phyloP scores from a whole-genome alignment of 2,113 vertebrate genomes.

The Microcebus ravelobensis region DNA sequence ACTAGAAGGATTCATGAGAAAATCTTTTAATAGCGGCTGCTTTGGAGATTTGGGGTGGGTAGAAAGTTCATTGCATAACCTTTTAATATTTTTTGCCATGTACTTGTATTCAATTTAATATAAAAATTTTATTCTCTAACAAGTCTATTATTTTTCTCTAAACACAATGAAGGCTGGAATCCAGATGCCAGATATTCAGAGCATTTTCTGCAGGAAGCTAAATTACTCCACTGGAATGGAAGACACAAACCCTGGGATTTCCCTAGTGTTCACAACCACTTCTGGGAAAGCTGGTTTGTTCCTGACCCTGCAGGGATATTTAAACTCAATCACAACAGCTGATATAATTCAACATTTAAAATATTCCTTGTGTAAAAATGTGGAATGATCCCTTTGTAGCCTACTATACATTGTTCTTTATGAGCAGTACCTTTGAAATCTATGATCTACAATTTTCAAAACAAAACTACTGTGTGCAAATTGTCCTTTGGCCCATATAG shows the following conservation, averaged over 20 bases:
- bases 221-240: constrained; percentile 97
- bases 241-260: constrained; percentile 96
- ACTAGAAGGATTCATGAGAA: background rate
- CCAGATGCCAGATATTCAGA: constrained; percentile 91
- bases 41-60: background rate
- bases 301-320: constrained; percentile 94
- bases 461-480: background rate
- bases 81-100: background rate
- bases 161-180: constrained; percentile 91
- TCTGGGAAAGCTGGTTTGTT: constrained; percentile 98
- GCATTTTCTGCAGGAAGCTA: constrained; percentile 91
- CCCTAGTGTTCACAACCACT: constrained; percentile 90
- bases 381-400: background rate
- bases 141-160: constrained; percentile 23
- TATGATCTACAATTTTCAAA: background rate
- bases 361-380: background rate
- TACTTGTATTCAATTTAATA: background rate
- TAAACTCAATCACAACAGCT: constrained; percentile 86
- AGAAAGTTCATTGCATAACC: background rate
- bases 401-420: background rate
- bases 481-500: fast-evolving
- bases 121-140: constrained; percentile 38
- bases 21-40: background rate
- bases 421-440: background rate
- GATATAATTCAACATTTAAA: constrained; percentile 38